Conservation (phyloP, 2,797 vertebrate species). For the Nasua narica region DNA sequence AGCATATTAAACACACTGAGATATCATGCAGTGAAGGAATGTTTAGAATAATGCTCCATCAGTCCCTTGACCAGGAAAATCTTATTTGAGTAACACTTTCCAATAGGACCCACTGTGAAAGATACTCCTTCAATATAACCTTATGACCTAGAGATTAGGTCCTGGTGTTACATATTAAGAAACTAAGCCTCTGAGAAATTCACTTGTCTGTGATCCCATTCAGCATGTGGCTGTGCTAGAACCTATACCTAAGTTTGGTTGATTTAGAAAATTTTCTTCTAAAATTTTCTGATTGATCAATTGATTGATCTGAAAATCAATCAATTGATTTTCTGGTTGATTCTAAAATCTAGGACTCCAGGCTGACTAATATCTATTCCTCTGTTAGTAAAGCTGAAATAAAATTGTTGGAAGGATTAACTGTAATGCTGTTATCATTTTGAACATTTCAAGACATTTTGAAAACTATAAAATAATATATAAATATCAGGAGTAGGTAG, state of each 20-base stretch:
- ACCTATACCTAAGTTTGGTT: background rate
- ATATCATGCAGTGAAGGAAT: background rate
- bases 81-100: background rate
- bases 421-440: background rate
- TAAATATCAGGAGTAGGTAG: background rate
- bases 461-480: background rate
- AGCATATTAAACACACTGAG: background rate
- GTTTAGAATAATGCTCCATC: background rate
- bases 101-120: background rate
- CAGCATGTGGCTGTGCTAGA: background rate
- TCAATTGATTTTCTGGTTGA: too few species aligned
- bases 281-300: too few species aligned
- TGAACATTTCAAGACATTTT: background rate
- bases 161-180: background rate
- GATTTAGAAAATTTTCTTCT: conserved; percentile 5
- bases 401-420: background rate
- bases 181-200: background rate
- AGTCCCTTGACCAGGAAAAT: background rate
- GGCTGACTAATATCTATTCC: background rate
- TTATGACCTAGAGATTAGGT: background rate
- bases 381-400: background rate
- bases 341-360: background rate
- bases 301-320: too few species aligned
- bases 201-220: background rate
- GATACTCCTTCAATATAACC: background rate